Evolutionary conservation across 1,140 invertebrate genomes (phyloP), one percentile per base, ranked within the genome.

Genomic region (Brachionus koreanus): DNA sequence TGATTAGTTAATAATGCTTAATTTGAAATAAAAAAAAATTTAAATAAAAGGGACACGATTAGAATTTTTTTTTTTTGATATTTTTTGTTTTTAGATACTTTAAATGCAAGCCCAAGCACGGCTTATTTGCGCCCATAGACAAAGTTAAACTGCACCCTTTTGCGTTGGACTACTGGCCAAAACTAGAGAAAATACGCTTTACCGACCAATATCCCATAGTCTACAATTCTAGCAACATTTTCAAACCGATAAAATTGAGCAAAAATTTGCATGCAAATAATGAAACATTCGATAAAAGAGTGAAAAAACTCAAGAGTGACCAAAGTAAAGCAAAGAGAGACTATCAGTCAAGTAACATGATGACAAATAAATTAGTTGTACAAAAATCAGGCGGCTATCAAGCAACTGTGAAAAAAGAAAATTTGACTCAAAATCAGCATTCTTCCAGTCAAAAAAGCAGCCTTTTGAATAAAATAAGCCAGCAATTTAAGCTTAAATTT

Each of bases 111-210:
- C 82, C 83, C 6, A 85, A 86, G 35, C 85, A 87, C 81, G 88
- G 87, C 13, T 86, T 88, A 77, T 88, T 88, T 84, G 88, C 87
- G 19, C 87, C 87, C 7, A 79, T 85, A 46, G 86, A 86, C 12
- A 87, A 87, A 84, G 86, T 88, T 12, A 37, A 75, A 72, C 33
- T 79, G 10, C 19, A 67, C 16, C 25, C 25, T 9, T 6, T n/a
- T 29, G 1, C 63, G 63, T 35, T 23, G 12, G 10, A 37, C 29
- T 19, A 57, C 16, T 19, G 49, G 16, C 49, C n/a, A 19, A 57
- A 57, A 57, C 7, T 57, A 23, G 19, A 57, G 16, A 57, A 19
- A 57, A 57, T 57, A 57, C 49, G 49, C 49, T 57, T 57, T 57
- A 3, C 49, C 7, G 19, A 57, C 19, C n/a, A 57, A 25, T 25